These are phyloP conservation scores for Branchellion lobata DNA, from an alignment of 2,888 invertebrate genomes.

Conservation along the genomic window DNA sequence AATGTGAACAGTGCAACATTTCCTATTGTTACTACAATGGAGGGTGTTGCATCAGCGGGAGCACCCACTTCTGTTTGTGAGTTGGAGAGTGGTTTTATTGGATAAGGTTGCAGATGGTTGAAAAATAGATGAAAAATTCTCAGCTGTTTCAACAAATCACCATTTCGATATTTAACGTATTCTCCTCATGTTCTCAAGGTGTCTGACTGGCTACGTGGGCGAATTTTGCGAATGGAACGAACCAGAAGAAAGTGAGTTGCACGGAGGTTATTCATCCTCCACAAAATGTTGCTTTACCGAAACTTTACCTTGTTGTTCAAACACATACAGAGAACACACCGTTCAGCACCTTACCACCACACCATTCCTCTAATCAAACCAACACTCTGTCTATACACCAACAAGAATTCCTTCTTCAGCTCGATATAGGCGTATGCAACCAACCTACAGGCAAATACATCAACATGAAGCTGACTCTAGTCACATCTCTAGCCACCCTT, in stretches of 20 bases:
- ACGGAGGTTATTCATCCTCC: too few species aligned
- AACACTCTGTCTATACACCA: too few species aligned
- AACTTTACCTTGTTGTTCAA: background rate
- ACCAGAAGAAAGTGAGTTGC: background rate
- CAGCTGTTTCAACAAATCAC: too few species aligned
- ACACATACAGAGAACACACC: background rate
- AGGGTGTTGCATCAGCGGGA: background rate
- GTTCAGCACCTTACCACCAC: background rate
- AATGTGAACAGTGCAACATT: background rate
- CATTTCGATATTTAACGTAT: too few species aligned
- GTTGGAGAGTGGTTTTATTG: too few species aligned
- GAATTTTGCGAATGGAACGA: background rate
- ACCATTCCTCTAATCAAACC: too few species aligned
- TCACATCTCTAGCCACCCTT: conserved; percentile 11
- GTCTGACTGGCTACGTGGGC: background rate
- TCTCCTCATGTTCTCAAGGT: too few species aligned
- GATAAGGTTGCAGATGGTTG: too few species aligned
- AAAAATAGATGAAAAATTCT: background rate
- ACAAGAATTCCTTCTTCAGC: too few species aligned
- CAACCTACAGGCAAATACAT: conserved; percentile 23
- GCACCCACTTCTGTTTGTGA: background rate
- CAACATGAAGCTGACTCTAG: conserved; percentile 13
- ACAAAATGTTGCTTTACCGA: too few species aligned
- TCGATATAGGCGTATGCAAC: too few species aligned
- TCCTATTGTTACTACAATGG: background rate